Percentiles rank a stretch among this genome's conserved stretches.
Evolutionary conservation across 2,797 vertebrate species (phyloP).

Genomic region (Alca torda): DNA sequence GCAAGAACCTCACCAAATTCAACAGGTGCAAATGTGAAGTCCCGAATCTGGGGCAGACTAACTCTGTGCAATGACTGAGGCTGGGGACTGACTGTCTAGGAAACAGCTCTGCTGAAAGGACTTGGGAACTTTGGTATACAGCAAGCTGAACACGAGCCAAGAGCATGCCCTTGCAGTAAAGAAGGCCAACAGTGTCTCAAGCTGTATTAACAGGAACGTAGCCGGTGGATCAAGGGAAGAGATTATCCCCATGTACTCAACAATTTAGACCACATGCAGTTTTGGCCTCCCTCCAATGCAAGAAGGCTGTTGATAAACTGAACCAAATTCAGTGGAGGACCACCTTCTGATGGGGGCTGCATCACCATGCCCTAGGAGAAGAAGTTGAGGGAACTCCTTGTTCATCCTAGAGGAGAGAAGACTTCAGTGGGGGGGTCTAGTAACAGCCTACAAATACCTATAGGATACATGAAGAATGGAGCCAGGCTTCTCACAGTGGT

Average conservation of each 20-base stretch:
- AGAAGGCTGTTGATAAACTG: neutral
- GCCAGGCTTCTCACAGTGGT: neutral
- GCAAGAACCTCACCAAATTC: neutral
- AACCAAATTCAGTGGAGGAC: neutral
- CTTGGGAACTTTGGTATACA: neutral
- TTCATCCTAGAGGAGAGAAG: neutral
- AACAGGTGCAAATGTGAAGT: neutral
- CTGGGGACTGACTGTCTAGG: neutral
- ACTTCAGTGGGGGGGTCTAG: rapidly evolving
- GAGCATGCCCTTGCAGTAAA: neutral
- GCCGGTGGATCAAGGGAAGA: too few relatives aligned
- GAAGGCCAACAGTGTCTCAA: too few relatives aligned
- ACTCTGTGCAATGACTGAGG: too few relatives aligned
- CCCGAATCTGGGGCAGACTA: neutral
- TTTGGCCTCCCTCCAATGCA: neutral
- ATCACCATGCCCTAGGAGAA: neutral
- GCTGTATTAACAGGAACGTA: too few relatives aligned
- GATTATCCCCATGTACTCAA: neutral
- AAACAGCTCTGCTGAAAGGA: neutral
- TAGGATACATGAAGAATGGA: rapidly evolving
- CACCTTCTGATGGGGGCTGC: neutral
- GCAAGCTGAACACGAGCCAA: neutral
- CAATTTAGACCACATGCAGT: neutral
- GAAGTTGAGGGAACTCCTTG: neutral
- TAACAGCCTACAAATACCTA: neutral